Conservation (phyloP, 2,888 invertebrate genomes). For the Pseudanteris insignis region DNA sequence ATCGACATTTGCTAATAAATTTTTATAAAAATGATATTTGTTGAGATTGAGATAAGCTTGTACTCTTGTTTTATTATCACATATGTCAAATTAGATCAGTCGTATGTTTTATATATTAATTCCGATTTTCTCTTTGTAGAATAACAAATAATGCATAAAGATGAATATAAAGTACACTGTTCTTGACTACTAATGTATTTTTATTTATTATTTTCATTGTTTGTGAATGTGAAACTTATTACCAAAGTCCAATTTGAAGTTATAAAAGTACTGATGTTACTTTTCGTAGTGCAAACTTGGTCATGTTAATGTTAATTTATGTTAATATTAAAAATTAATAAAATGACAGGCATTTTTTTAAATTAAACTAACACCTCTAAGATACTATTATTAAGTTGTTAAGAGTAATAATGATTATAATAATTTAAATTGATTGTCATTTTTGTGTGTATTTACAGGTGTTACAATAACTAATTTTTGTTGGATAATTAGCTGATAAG, state of each 20-base stretch:
- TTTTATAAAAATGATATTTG: not conserved
- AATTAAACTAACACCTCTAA: not conserved
- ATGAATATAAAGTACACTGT: slow-evolving; percentile 20
- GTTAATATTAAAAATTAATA: slow-evolving; percentile 7
- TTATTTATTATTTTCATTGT: slow-evolving; percentile 30
- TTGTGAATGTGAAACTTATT: slow-evolving; percentile 45
- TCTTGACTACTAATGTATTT: slow-evolving; percentile 25
- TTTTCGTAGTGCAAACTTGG: slow-evolving; percentile 33
- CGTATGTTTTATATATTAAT: slow-evolving; percentile 18
- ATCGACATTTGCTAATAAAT: slow-evolving; percentile 8
- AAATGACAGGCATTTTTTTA: slow-evolving; percentile 22
- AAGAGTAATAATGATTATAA: too few species aligned
- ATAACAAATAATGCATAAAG: slow-evolving; percentile 23
- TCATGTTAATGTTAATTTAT: slow-evolving; percentile 31
- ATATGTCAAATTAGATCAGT: slow-evolving; percentile 11
- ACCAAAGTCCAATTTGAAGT: slow-evolving; percentile 48
- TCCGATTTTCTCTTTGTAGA: not conserved
- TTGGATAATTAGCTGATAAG: too few species aligned
- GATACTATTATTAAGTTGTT: too few species aligned
- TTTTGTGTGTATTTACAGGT: too few species aligned
- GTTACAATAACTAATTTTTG: too few species aligned
- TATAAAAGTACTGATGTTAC: slow-evolving; percentile 36
- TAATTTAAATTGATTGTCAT: too few species aligned
- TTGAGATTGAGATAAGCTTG: not conserved
- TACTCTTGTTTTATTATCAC: not conserved